Evolutionary conservation across 2,888 invertebrate genomes (phyloP), one percentile per base, ranked within the genome.

Genomic region (Leptinotarsa haldemani): DNA sequence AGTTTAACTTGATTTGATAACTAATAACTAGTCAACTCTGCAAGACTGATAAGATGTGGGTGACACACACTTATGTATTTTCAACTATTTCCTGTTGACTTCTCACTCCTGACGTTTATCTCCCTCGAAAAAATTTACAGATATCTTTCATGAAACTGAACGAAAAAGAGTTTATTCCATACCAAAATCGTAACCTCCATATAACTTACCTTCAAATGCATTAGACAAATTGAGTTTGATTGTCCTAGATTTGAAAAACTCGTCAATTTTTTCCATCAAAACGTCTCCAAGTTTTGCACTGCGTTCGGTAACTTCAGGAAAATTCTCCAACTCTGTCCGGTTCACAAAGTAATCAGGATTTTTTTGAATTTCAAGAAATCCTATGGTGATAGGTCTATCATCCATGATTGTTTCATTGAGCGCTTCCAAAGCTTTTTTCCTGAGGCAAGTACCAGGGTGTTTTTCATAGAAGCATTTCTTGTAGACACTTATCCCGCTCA

Each of bases 241-340:
- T 3, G 86, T 84, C 74, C 89, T 85, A 0, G 89, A 88, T 71
- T 86, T 86, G 50, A 88, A 83, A 72, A 88, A 88, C 66, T 88
- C 85, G 48, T 86, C 84, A 4, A 89, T 77, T 80, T 87, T 88
- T n/a, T 86, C 83, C 70, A 85, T 80, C 15, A 89, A 71, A 50
- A 86, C 78, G 66, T 86, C 85, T 73, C 84, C 86, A 0, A 92
- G 84, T 77, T 88, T 87, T 76, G 89, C 88, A 61, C 90, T 85
- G 74, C 91, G 86, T 53, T 89, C 89, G 66, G 88, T 86, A 0
- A 89, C 83, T 81, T 91, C 88, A 0, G 91, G 90, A 1, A 90
- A 88, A 65, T 88, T 88, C 0, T 89, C 89, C 0, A 88, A 88
- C 13, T 89, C 88, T 0, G 81, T 82, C 20, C 73, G 73, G 67